A percentile compares a stretch with the other conserved stretches of the same genome.
Evolutionary conservation across 2,797 vertebrate genomes (phyloP).

Genomic region (Perodicticus potto): DNA sequence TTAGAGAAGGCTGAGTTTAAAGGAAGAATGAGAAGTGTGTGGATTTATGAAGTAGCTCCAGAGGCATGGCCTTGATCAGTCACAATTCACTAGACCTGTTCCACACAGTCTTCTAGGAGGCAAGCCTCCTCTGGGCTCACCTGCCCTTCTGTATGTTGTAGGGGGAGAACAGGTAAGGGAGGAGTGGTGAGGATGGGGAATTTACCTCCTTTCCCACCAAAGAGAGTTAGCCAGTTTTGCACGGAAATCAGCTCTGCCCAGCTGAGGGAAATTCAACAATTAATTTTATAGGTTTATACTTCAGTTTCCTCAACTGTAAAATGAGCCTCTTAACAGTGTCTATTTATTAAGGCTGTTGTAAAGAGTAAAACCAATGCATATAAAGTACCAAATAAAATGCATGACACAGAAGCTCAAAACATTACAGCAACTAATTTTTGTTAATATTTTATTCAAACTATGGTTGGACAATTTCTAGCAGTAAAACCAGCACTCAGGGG

Average conservation of each 20-base stretch:
- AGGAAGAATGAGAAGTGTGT: slow-evolving; percentile 13
- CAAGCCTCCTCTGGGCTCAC: neutral
- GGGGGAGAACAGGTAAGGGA: neutral
- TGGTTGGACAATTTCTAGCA: slow-evolving; percentile 27
- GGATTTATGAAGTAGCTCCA: slow-evolving; percentile 13
- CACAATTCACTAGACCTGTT: neutral
- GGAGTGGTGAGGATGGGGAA: neutral
- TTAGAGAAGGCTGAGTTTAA: slow-evolving; percentile 37
- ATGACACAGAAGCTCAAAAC: slow-evolving; percentile 57
- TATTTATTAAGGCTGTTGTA: slow-evolving; percentile 23
- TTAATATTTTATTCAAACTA: slow-evolving; percentile 52
- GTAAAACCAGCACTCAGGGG: neutral
- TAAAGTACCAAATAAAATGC: slow-evolving; percentile 56
- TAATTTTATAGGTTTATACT: neutral
- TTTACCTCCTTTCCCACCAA: neutral
- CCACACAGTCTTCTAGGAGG: slow-evolving; percentile 28
- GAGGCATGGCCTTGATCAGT: neutral
- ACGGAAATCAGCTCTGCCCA: slow-evolving; percentile 39
- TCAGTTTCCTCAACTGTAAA: slow-evolving; percentile 50
- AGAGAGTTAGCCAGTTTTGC: neutral
- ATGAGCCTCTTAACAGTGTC: slow-evolving; percentile 23
- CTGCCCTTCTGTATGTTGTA: neutral
- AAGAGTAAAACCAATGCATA: slow-evolving; percentile 33
- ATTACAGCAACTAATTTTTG: neutral
- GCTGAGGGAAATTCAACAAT: neutral